phyloP scores from a whole-genome alignment of 2,113 vertebrate species.

The Stictonetta naevosa region DNA sequence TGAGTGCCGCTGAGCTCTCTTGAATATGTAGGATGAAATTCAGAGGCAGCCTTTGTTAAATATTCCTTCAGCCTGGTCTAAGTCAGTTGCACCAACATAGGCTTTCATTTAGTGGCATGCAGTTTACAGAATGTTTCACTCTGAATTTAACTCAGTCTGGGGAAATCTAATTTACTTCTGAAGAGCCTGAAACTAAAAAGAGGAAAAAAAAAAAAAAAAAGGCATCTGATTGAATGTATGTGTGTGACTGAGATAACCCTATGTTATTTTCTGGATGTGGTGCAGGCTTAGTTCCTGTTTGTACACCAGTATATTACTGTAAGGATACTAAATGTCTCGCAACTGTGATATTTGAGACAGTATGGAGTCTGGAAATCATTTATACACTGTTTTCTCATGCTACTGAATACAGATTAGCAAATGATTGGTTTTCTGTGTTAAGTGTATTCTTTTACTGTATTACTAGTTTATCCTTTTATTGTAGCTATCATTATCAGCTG shows the following conservation, averaged over 20 bases:
- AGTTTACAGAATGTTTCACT: background rate
- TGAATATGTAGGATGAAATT: background rate
- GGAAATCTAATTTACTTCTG: background rate
- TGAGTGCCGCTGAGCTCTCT: background rate
- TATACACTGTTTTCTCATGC: background rate
- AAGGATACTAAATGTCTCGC: background rate
- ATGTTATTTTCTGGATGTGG: background rate
- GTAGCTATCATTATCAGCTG: background rate
- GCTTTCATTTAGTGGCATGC: background rate
- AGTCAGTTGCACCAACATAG: background rate
- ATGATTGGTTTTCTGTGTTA: background rate
- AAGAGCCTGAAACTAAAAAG: background rate
- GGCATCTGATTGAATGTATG: fast-evolving
- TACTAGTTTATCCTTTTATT: background rate
- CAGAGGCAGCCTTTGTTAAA: background rate
- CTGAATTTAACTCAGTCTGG: background rate
- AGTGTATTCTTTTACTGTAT: background rate
- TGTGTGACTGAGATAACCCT: background rate
- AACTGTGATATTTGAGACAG: background rate
- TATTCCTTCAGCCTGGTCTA: background rate
- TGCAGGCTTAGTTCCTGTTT: background rate
- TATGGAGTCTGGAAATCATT: background rate
- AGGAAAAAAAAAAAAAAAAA: background rate
- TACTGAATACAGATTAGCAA: background rate
- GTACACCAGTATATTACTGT: background rate